Evolutionary conservation across 2,888 invertebrate species (phyloP).

Genomic region (Drosophila formosana): DNA sequence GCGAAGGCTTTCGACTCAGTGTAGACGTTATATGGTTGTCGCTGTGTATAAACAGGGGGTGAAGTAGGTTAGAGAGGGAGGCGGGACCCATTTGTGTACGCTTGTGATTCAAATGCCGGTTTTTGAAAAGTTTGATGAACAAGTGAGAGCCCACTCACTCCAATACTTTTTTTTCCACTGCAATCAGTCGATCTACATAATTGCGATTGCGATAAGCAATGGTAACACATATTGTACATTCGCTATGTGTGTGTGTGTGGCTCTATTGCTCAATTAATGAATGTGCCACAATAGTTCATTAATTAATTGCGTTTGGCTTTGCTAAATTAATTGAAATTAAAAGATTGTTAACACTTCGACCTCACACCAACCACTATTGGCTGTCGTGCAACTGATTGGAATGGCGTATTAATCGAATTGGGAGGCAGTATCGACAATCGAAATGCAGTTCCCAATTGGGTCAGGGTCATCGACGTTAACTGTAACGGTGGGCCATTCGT

Average conservation of each 20-base stretch:
- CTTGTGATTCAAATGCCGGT: conserved; percentile 62
- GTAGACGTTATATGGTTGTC: neutral
- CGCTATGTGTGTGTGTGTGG: conserved; percentile 4
- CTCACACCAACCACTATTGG: neutral
- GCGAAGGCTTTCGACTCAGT: conserved; percentile 5
- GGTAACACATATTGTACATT: conserved; percentile 5
- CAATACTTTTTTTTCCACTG: conserved; percentile 13
- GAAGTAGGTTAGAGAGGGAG: neutral
- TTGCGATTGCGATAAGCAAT: conserved; percentile 36
- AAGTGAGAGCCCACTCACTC: conserved; percentile 19
- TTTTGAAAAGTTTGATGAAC: conserved; percentile 44
- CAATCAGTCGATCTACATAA: conserved; percentile 52
- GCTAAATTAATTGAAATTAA: conserved; percentile 42
- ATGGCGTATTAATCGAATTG: conserved; percentile 29
- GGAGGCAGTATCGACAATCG: conserved; percentile 15
- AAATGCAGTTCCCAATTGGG: conserved; percentile 54
- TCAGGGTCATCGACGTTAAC: conserved; percentile 58
- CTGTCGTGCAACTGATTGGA: conserved; percentile 9
- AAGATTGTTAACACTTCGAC: conserved; percentile 32
- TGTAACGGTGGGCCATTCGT: conserved; percentile 7
- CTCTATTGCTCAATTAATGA: conserved; percentile 47
- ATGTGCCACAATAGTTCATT: conserved; percentile 38
- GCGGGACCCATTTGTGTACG: neutral
- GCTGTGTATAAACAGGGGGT: too few relatives aligned
- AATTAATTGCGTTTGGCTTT: conserved; percentile 31